These are phyloP conservation scores for Drosophila nigricruria DNA, from an alignment of 2,888 invertebrate species.

Conservation along the genomic window DNA sequence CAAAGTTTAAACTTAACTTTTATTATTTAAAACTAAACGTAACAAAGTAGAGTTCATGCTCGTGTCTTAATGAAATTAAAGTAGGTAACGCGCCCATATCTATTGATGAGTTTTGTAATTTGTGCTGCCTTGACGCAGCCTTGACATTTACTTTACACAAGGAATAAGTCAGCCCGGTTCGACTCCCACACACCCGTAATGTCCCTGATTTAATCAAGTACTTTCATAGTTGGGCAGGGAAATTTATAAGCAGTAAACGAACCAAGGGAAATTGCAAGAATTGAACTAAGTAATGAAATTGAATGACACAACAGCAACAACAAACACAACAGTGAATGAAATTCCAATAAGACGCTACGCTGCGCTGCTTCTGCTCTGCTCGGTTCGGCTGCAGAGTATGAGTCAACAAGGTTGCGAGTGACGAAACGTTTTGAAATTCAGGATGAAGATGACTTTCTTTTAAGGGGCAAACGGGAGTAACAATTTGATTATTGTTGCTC, in stretches of 20 bases:
- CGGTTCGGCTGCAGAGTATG: conserved; percentile 52
- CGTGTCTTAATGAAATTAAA: background rate
- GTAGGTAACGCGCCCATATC: background rate
- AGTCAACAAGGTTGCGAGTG: conserved; percentile 68
- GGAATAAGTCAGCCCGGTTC: background rate
- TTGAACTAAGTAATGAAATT: conserved; percentile 42
- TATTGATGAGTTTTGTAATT: conserved; percentile 12
- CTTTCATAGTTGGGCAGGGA: background rate
- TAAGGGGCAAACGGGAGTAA: conserved; percentile 1
- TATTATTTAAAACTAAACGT: background rate
- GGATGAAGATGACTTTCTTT: conserved; percentile 44
- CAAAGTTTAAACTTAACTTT: background rate
- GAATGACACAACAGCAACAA: conserved; percentile 23
- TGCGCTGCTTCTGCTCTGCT: conserved; percentile 1
- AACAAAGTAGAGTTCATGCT: background rate
- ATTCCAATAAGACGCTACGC: conserved; percentile 61
- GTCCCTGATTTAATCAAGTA: conserved; percentile 46
- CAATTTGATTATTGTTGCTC: conserved; percentile 41
- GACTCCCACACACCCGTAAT: background rate
- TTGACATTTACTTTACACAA: conserved; percentile 60
- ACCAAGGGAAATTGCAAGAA: conserved; percentile 14
- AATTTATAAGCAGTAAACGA: background rate
- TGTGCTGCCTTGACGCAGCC: conserved; percentile 45
- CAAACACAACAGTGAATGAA: conserved; percentile 45
- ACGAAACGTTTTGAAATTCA: conserved; percentile 35